phyloP scores from a whole-genome alignment of 2,888 invertebrate species.

The Junonia oenone region DNA sequence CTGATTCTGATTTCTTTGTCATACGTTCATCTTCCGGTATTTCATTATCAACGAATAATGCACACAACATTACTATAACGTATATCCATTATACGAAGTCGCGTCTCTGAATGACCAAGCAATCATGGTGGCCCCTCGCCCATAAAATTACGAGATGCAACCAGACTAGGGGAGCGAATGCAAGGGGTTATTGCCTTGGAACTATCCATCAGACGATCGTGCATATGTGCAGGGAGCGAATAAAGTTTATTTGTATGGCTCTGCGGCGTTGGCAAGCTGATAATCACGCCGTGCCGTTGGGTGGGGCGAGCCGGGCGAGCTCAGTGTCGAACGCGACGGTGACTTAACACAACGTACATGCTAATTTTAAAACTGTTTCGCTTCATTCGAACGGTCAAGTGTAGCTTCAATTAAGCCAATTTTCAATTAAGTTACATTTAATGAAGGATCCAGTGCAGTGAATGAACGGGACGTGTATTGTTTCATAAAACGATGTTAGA shows the following conservation, averaged over 20 bases:
- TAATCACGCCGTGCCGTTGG: conserved; percentile 64
- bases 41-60: background rate
- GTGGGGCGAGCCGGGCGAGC: conserved; percentile 61
- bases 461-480: conserved; percentile 19
- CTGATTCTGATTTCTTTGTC: background rate
- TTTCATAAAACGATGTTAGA: conserved; percentile 61
- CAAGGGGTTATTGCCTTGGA: conserved; percentile 75
- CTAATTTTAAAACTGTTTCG: conserved; percentile 18
- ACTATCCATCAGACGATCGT: conserved; percentile 58
- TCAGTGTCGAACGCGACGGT: conserved; percentile 58
- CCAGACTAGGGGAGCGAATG: conserved; percentile 65
- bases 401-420: conserved; percentile 12
- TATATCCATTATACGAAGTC: conserved; percentile 4
- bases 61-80: background rate
- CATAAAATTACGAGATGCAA: conserved; percentile 70
- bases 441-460: conserved; percentile 13
- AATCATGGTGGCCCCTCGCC: conserved; percentile 65
- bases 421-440: conserved; percentile 17
- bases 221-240: conserved; percentile 72
- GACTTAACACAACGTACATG: conserved; percentile 40
- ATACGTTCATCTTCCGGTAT: background rate
- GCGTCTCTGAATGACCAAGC: conserved; percentile 43
- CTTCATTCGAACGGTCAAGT: conserved; percentile 15
- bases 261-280: conserved; percentile 60
- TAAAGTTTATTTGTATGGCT: conserved; percentile 74